phyloP scores from a whole-genome alignment of 2,888 invertebrate species.

The Pogonocherus hispidulus region DNA sequence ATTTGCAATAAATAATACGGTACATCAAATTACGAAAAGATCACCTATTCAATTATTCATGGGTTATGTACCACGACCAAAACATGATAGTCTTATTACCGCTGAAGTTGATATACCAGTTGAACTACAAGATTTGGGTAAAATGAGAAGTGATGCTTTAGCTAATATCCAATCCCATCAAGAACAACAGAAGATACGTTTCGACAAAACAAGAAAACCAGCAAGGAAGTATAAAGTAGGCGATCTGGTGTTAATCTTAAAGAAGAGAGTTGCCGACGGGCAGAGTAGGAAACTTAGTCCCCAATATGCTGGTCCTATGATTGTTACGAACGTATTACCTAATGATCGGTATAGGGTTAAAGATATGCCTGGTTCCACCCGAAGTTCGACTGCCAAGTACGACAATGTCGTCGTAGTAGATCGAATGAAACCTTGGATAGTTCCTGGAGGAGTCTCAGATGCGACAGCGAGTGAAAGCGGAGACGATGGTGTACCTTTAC shows the following conservation, averaged over 20 bases:
- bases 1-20: conserved; percentile 55
- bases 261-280: conserved; percentile 8
- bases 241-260: conserved; percentile 36
- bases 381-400: conserved; percentile 21
- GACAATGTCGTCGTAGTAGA: conserved; percentile 34
- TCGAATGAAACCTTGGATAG: conserved; percentile 16
- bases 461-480: background rate
- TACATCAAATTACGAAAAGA: conserved; percentile 28
- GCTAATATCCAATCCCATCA: conserved; percentile 9
- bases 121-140: background rate
- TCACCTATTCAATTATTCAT: conserved; percentile 34
- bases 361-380: conserved; percentile 23
- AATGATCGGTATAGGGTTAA: conserved; percentile 34
- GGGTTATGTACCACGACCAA: conserved; percentile 34
- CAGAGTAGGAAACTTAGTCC: conserved; percentile 31
- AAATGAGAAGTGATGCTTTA: background rate
- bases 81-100: conserved; percentile 20
- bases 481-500: background rate
- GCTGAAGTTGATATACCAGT: conserved; percentile 26
- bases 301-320: conserved; percentile 33
- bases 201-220: conserved; percentile 32
- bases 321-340: conserved; percentile 25
- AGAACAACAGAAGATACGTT: conserved; percentile 27
- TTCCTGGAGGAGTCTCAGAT: background rate
- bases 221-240: conserved; percentile 31